Conservation (phyloP, 64 coral and sea anemone genomes). For the Anthopleura sola region DNA sequence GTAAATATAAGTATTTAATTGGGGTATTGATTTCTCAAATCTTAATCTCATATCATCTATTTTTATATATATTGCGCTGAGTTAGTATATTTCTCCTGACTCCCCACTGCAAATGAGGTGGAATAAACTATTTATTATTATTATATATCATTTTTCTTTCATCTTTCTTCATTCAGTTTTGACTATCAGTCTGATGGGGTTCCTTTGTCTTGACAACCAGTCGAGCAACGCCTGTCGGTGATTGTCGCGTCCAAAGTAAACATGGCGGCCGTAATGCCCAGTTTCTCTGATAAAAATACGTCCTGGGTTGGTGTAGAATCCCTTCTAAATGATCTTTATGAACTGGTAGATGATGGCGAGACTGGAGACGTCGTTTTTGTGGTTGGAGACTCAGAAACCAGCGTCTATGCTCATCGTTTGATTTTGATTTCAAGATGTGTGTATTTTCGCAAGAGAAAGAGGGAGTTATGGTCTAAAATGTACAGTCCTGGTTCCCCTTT, state of each 20-base stretch:
- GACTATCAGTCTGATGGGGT: not conserved
- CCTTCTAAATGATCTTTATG: slow-evolving; percentile 63
- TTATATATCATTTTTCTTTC: too few species aligned
- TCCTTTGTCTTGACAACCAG: slow-evolving; percentile 10
- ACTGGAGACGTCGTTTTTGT: slow-evolving; percentile 78
- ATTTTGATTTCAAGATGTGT: slow-evolving; percentile 67
- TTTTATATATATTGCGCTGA: too few species aligned
- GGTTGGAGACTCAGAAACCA: slow-evolving; percentile 51
- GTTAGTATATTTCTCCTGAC: too few species aligned
- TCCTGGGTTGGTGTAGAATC: slow-evolving; percentile 70
- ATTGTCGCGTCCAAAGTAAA: slow-evolving; percentile 50
- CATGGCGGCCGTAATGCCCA: slow-evolving; percentile 46
- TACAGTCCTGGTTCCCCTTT: slow-evolving; percentile 49
- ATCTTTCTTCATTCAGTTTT: too few species aligned
- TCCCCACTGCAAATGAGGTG: too few species aligned
- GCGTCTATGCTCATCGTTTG: slow-evolving; percentile 70
- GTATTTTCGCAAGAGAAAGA: slow-evolving; percentile 61
- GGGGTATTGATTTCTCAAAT: too few species aligned
- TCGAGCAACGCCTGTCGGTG: slow-evolving; percentile 18
- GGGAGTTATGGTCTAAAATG: slow-evolving; percentile 53
- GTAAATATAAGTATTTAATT: too few species aligned
- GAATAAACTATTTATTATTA: too few species aligned
- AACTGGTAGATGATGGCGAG: slow-evolving; percentile 60
- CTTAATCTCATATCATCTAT: too few species aligned
- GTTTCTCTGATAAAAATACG: slow-evolving; percentile 20